Evolutionary conservation across 2,888 invertebrate species (phyloP).

Genomic region (Nomada fabriciana): DNA sequence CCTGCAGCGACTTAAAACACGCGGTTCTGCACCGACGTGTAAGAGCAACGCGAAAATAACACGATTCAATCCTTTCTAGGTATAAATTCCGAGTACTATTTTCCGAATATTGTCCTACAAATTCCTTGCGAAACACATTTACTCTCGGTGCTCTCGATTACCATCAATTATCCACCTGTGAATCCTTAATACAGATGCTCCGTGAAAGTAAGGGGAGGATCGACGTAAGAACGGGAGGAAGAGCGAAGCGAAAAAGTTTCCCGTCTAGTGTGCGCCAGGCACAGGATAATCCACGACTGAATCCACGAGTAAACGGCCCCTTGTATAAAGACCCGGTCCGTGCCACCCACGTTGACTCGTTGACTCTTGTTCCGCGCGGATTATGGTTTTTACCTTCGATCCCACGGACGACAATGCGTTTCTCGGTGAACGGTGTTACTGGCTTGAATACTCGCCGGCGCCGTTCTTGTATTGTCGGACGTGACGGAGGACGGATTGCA

Average conservation of each 20-base stretch:
- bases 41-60: not conserved
- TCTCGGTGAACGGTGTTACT: slow-evolving; percentile 41
- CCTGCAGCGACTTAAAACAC: not conserved
- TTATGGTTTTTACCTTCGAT: slow-evolving; percentile 66
- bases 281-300: slow-evolving; percentile 61
- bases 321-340: slow-evolving; percentile 51
- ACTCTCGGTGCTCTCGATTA: no score
- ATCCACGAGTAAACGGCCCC: slow-evolving; percentile 62
- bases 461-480: slow-evolving; percentile 35
- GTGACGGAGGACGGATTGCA: slow-evolving; percentile 16
- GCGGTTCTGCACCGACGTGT: not conserved
- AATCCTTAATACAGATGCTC: no score
- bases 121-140: not conserved
- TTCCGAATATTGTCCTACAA: no score
- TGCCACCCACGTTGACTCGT: slow-evolving; percentile 65
- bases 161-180: no score
- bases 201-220: not conserved
- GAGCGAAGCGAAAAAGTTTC: slow-evolving; percentile 25
- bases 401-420: slow-evolving; percentile 66
- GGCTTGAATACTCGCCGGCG: slow-evolving; percentile 54
- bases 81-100: no score
- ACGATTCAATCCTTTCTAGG: no score
- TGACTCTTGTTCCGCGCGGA: slow-evolving; percentile 64
- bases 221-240: not conserved
- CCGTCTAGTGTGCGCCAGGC: slow-evolving; percentile 39